Percentiles rank a stretch among this genome's conserved stretches.
Evolutionary conservation across 2,797 vertebrate genomes (phyloP).

Genomic region (Micromesistius poutassou): DNA sequence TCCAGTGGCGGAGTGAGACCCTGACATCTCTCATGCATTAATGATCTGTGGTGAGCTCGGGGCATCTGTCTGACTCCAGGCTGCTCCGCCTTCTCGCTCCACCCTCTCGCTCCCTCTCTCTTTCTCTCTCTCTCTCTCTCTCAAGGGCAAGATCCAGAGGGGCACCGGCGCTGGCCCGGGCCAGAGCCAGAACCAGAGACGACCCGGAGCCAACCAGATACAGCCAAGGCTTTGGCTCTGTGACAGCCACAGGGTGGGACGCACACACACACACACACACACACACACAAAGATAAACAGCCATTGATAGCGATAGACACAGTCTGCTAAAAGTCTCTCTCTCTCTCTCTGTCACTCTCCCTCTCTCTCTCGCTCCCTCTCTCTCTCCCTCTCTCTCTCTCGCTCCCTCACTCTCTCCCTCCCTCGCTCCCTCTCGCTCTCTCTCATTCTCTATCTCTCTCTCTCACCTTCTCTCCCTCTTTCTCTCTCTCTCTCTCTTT

Average conservation of each 20-base stretch:
- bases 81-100: slow-evolving; percentile 44
- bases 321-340: slow-evolving; percentile 48
- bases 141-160: slow-evolving; percentile 56
- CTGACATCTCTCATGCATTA: slow-evolving; percentile 78
- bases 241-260: too few relatives aligned
- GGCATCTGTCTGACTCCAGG: slow-evolving; percentile 71
- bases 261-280: too few relatives aligned
- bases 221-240: too few relatives aligned
- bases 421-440: too few relatives aligned
- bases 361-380: too few relatives aligned
- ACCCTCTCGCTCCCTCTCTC: slow-evolving; percentile 62
- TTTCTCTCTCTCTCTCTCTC: slow-evolving; percentile 66
- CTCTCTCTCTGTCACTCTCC: slow-evolving; percentile 29
- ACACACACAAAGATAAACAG: too few relatives aligned
- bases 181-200: slow-evolving; percentile 61
- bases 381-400: too few relatives aligned
- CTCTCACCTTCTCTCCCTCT: too few relatives aligned
- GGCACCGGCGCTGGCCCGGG: slow-evolving; percentile 39
- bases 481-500: too few relatives aligned
- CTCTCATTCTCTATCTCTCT: too few relatives aligned
- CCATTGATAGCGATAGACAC: slow-evolving; percentile 44
- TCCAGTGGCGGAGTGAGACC: slow-evolving; percentile 70
- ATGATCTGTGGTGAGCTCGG: slow-evolving; percentile 73
- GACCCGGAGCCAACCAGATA: slow-evolving; percentile 21
- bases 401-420: too few relatives aligned